These are phyloP conservation scores for Iguana delicatissima DNA, from an alignment of 2,797 vertebrate genomes.

Conservation along the genomic window DNA sequence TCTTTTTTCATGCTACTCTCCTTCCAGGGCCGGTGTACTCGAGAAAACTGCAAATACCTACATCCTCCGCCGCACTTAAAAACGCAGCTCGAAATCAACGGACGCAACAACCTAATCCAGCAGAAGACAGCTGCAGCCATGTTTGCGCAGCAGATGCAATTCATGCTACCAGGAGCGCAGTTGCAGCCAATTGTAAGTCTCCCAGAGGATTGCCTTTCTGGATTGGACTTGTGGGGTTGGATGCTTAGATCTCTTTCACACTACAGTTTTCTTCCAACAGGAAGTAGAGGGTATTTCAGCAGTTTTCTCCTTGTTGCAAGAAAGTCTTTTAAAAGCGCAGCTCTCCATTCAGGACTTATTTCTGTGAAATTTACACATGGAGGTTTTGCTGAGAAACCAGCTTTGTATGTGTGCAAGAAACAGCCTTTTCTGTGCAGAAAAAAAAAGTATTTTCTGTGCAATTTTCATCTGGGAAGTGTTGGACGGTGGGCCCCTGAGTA, in stretches of 20 bases:
- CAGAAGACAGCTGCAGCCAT: constrained; percentile 96
- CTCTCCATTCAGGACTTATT: no score
- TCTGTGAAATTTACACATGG: no score
- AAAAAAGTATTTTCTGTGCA: no score
- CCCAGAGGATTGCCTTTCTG: rapidly evolving
- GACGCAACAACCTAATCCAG: constrained; percentile 98
- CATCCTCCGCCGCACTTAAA: constrained; percentile 98
- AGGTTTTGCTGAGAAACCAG: no score
- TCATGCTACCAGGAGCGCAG: constrained; percentile 94
- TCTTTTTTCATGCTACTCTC: not conserved
- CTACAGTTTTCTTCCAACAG: not conserved
- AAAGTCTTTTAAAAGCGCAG: no score
- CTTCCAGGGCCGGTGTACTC: constrained; percentile 92
- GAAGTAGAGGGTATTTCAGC: no score
- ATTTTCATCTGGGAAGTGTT: no score
- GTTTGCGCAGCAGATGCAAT: constrained; percentile 98
- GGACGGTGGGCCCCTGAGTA: not conserved
- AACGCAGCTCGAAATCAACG: constrained; percentile 98
- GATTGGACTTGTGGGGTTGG: not conserved
- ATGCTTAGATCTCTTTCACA: not conserved
- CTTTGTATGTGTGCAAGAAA: no score
- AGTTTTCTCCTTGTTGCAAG: no score
- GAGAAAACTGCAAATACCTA: constrained; percentile 99
- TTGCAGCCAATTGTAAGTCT: constrained; percentile 94
- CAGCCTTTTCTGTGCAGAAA: no score